Evolutionary conservation across 2,888 invertebrate genomes (phyloP), one percentile per base, ranked within the genome.

Genomic region (Thecocarcelia acutangulata): DNA sequence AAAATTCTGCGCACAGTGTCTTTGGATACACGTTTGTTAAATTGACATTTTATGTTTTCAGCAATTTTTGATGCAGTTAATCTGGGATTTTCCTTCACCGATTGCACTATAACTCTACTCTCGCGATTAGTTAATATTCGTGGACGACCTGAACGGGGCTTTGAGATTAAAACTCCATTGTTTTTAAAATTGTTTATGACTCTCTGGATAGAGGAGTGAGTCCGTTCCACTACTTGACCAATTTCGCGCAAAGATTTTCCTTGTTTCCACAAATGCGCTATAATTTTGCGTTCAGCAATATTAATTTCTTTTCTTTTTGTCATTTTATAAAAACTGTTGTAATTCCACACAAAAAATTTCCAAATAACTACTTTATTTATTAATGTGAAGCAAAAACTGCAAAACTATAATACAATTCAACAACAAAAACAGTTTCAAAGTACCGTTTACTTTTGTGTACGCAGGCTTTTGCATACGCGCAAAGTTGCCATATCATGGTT

Each of bases 231-330:
- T 15, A 33, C 13, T 44, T 44, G n/a, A 8, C 70, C 59, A 1
- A 66, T 64, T 54, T 52, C 46, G 3, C 54, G 64, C 37, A 44
- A 33, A 17, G 44, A 21, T 42, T 75, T 75, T 13, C 48, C 66
- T 56, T 56, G 54, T 28, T 64, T 66, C 75, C 66, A 66, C 40
- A 56, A 46, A 44, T 66, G 42, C 19, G 48, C n/a, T 15, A 75
- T 68, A 21, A 75, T 58, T 64, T 69, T 75, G 0, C 68, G 28
- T 21, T 75, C 58, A 28, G 44, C 56, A 46, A 37, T 12, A 75
- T 48, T 48, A 59, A 46, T 75, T 75, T 66, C 58, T 58, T 58
- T 75, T 37, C 56, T 48, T 1, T 42, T 74, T n/a, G n/a, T n/a
- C n/a, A n/a, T n/a, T n/a, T n/a, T n/a, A n/a, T n/a, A n/a, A n/a